phyloP scores from a whole-genome alignment of 2,113 vertebrate species.

The Murina feae region DNA sequence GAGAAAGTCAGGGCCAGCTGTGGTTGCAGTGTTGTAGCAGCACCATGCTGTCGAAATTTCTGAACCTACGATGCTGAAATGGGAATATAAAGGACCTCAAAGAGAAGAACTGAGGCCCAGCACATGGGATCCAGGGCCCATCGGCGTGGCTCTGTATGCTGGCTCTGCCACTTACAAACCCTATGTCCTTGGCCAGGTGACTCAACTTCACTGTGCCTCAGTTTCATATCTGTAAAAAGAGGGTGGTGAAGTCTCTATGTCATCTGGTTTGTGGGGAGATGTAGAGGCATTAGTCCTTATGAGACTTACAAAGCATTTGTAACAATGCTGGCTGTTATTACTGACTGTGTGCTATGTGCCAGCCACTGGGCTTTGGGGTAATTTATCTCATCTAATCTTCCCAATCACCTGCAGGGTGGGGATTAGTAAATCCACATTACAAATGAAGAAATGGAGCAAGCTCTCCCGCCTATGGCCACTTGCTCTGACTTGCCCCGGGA shows the following conservation, averaged over 20 bases:
- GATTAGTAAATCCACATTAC: neutral
- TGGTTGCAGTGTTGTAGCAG: neutral
- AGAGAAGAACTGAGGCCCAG: neutral
- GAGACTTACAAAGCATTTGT: neutral
- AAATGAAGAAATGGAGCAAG: neutral
- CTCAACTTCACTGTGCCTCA: neutral
- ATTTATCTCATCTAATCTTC: neutral
- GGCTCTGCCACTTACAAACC: neutral
- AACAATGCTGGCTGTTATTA: neutral
- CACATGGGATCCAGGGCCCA: neutral
- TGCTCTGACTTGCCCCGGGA: neutral
- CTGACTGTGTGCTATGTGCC: neutral
- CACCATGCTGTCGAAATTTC: neutral
- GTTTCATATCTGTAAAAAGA: neutral
- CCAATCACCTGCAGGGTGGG: neutral
- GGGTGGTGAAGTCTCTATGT: neutral
- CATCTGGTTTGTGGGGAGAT: neutral
- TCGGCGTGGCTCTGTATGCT: neutral
- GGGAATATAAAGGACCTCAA: neutral
- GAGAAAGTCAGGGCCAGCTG: neutral
- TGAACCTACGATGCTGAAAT: neutral
- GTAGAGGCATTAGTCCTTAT: neutral
- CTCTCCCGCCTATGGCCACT: neutral
- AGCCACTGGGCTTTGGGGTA: neutral
- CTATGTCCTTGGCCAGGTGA: neutral